Base-by-base conservation (phyloP, 1,140 invertebrate genomes). In the Copidosoma floridanum region DNA sequence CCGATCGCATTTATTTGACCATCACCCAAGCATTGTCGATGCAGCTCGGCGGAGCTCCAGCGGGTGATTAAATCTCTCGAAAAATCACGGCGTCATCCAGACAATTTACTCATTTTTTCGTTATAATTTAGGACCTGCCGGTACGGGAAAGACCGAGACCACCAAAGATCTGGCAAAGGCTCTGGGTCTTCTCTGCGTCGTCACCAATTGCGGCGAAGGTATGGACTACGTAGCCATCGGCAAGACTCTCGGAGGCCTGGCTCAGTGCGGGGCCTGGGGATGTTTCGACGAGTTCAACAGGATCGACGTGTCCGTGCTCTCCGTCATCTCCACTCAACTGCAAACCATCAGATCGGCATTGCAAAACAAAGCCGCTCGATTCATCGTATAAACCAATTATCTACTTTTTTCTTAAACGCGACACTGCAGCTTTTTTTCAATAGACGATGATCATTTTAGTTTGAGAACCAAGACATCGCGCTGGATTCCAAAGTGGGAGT, bases 211-310 rank as follows among this genome's bases (percentile, higher is more conserved):
- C 75, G 91, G 91, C 1, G 92, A 95, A 79, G 90, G 90, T 14
- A 94, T 95, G 91, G 92, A 96, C 77, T 94, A 88, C 71, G 81
- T 86, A 35, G 89, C 92, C 0, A 89, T 96, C 29, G 91, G 91
- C 0, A 93, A 91, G 68, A 94, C 91, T 60, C 81, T 95, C 14
- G 85, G 88, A 1, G 94, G 93, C 10, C 61, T 87, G 24, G 82
- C 80, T 4, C 85, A 87, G 56, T 90, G 88, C 75, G 92, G 92
- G 0, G 92, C 92, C 10, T 93, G 90, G 90, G 90, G 89, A 1
- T 92, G 93, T 72, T 96, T 95, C 71, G 93, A 96, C 64, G 92
- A 95, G 75, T 95, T 97, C 75, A 95, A 96, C 77, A 81, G 92
- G 23, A 94, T 97, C 61, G 91, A 95, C 58, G 86, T 93, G 1